These are phyloP conservation scores for Parnassius mnemosyne DNA, from an alignment of 2,888 invertebrate genomes.

Conservation along the genomic window DNA sequence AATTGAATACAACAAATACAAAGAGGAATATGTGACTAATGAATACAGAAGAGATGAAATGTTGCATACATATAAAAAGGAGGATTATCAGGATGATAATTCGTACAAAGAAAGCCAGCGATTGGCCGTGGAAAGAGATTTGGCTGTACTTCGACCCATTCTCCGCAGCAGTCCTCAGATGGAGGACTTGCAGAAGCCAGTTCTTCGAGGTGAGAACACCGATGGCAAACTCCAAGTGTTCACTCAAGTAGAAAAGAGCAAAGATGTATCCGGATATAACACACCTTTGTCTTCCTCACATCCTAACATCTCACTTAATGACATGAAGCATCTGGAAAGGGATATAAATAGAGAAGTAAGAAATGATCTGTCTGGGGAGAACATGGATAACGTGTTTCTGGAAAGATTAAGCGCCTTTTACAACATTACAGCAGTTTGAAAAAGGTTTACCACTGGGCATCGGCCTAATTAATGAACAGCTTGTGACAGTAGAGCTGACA, in stretches of 20 bases:
- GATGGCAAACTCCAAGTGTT: slow-evolving; percentile 67
- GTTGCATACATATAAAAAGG: slow-evolving; percentile 30
- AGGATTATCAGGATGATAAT: slow-evolving; percentile 34
- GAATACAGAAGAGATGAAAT: slow-evolving; percentile 35
- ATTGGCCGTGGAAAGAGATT: slow-evolving; percentile 42
- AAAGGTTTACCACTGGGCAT: neutral
- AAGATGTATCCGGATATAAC: slow-evolving; percentile 36
- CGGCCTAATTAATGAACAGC: neutral
- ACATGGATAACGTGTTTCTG: slow-evolving; percentile 57
- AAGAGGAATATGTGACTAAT: slow-evolving; percentile 40
- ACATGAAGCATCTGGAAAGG: slow-evolving; percentile 50
- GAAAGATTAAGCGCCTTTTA: slow-evolving; percentile 64
- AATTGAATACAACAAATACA: slow-evolving; percentile 46
- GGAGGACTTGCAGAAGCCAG: slow-evolving; percentile 36
- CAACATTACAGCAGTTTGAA: slow-evolving; percentile 61
- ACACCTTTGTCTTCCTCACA: slow-evolving; percentile 40
- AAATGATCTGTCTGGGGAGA: slow-evolving; percentile 49
- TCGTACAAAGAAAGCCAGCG: slow-evolving; percentile 41
- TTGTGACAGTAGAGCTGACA: neutral
- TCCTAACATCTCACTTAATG: slow-evolving; percentile 40
- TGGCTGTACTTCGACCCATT: slow-evolving; percentile 49
- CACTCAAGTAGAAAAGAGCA: slow-evolving; percentile 58
- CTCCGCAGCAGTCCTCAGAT: slow-evolving; percentile 32
- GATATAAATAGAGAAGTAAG: slow-evolving; percentile 45
- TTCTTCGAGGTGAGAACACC: slow-evolving; percentile 44